Evolutionary conservation across 2,797 vertebrate genomes (phyloP), one percentile per base, ranked within the genome.

Genomic region (Heterohyrax brucei): DNA sequence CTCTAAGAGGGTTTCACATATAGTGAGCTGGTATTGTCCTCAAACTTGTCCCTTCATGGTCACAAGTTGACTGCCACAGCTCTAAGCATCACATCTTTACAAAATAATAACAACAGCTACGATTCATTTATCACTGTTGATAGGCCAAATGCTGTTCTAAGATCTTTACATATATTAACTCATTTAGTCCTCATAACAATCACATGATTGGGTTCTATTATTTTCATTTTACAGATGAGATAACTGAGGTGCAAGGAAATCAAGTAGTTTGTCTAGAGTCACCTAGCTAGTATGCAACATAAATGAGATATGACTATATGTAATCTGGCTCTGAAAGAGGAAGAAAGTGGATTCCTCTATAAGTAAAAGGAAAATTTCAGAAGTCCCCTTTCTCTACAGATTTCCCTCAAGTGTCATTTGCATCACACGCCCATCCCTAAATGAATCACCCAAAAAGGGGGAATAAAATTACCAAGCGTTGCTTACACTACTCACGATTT

Each of bases 101-200:
- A 92, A 80, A 91, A 89, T 76, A 92, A 56, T 39, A 86, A 62
- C 64, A 56, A 50, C 84, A 91, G 46, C 81, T 93, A 46, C 83
- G 83, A 77, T 82, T 73, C 66, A 77, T n/a, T 87, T 24, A 44
- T 24, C 8, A 81, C 19, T 50, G 78, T 94, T 87, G 50, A 53
- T 53, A 53, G 50, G 50, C 53, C 18, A 56, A 16, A 56, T 12
- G 14, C 53, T 56, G 53, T 56, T 56, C 53, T 56, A 56, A 56
- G 10, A 12, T 14, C 53, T 56, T 56, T 16, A 56, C 53, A 16
- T 56, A 16, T 56, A 56, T 56, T 56, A 56, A 56, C 53, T 56
- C 4, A 56, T 53, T 53, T 13, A 56, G 53, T 56, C 13, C 53
- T 56, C 53, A 56, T 56, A 56, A 56, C 53, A 56, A 56, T 4